Evolutionary conservation across 37 sponge, comb jelly and placozoan genomes (phyloP).

Genomic region (Mnemiopsis leidyi): DNA sequence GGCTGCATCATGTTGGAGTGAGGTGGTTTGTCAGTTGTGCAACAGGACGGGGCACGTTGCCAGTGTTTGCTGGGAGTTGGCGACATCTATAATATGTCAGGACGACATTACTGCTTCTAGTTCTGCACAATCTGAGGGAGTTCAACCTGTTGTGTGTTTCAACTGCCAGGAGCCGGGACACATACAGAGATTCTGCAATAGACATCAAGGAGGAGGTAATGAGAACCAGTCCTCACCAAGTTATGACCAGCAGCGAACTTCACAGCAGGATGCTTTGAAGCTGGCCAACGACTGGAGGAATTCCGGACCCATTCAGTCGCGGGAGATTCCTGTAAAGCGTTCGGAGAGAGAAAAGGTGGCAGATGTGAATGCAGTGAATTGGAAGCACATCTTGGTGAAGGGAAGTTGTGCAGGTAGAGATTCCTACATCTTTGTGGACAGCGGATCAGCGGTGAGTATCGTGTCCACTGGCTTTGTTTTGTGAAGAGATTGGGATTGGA

Average conservation of each 20-base stretch:
- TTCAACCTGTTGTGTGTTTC: background rate
- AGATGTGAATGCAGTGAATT: background rate
- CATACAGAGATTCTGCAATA: background rate
- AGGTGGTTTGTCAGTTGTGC: background rate
- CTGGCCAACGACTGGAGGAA: background rate
- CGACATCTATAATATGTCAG: too few relatives aligned
- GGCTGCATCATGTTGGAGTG: background rate
- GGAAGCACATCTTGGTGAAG: background rate
- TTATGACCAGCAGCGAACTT: background rate
- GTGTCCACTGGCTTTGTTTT: background rate
- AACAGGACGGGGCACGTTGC: background rate
- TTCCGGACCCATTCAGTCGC: background rate
- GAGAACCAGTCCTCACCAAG: background rate
- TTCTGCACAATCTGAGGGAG: too few relatives aligned
- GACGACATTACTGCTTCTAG: too few relatives aligned
- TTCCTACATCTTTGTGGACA: background rate
- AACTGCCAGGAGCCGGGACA: background rate
- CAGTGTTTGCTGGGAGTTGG: background rate
- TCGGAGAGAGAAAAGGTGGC: background rate
- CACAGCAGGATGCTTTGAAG: background rate
- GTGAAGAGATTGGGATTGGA: background rate
- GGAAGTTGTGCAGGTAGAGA: background rate
- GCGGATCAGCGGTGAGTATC: constrained; percentile 6
- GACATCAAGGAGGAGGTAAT: background rate
- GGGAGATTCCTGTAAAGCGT: background rate